A percentile compares a stretch with the other conserved stretches of the same genome.
phyloP scores from a whole-genome alignment of 2,113 vertebrate species.

The Sebastes fasciatus region DNA sequence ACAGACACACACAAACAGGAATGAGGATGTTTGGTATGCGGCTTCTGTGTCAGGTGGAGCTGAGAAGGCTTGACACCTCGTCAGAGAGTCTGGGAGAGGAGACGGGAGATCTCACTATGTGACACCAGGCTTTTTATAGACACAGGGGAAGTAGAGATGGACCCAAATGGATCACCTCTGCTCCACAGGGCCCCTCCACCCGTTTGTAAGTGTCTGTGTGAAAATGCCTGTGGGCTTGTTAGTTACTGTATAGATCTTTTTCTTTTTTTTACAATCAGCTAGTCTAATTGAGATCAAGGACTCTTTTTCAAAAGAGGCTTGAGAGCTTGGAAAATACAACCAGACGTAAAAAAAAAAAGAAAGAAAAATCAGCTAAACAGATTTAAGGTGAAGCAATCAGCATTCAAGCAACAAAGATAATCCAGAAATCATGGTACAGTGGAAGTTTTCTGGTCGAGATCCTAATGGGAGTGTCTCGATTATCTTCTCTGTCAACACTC shows the following conservation, averaged over 20 bases:
- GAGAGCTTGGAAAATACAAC: neutral
- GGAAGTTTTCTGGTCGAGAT: neutral
- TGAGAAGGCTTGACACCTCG: slow-evolving; percentile 79
- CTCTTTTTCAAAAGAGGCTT: neutral
- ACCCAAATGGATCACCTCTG: slow-evolving; percentile 63
- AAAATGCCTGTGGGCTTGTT: slow-evolving; percentile 23
- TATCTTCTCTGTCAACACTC: neutral
- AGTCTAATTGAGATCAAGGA: neutral
- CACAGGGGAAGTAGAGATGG: slow-evolving; percentile 62
- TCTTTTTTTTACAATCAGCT: neutral
- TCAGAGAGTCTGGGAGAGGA: slow-evolving; percentile 77
- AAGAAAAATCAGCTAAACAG: neutral
- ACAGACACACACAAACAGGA: slow-evolving; percentile 50
- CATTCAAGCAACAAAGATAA: neutral
- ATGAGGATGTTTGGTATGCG: slow-evolving; percentile 70
- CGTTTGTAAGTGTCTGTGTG: slow-evolving; percentile 28
- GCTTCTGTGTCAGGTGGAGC: slow-evolving; percentile 76
- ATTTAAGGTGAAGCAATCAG: neutral
- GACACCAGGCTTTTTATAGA: slow-evolving; percentile 79
- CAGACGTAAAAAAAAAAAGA: neutral
- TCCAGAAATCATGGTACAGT: neutral
- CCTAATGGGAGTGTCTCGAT: neutral
- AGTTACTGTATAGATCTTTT: slow-evolving; percentile 7
- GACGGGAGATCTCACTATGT: slow-evolving; percentile 76
- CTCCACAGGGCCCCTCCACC: slow-evolving; percentile 42